phyloP scores from a whole-genome alignment of 2,797 vertebrate species.

The Glyptemys insculpta region DNA sequence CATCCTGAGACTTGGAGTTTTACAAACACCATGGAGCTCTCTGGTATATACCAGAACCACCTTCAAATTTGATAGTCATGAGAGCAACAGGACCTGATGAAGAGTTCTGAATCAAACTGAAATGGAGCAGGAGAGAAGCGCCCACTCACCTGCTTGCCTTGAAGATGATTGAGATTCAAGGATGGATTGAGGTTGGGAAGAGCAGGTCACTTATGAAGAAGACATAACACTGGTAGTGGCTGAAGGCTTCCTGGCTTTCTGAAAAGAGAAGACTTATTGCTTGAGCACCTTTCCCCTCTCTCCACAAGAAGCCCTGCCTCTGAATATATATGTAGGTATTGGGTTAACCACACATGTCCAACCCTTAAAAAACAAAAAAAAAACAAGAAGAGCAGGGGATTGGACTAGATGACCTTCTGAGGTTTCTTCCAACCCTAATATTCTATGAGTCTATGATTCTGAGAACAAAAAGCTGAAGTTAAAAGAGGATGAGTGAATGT shows the following conservation, averaged over 20 bases:
- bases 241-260: background rate
- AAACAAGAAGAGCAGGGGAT: too few species aligned
- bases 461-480: background rate
- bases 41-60: background rate
- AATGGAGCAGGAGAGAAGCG: background rate
- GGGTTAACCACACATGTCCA: background rate
- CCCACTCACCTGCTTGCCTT: background rate
- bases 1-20: background rate
- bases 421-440: too few species aligned
- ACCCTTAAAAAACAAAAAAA: background rate
- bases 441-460: too few species aligned
- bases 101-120: slow-evolving; percentile 22
- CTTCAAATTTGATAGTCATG: slow-evolving; percentile 23
- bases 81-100: background rate
- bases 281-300: background rate
- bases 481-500: background rate
- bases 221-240: background rate
- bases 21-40: background rate
- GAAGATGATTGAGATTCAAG: background rate
- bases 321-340: background rate
- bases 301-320: background rate
- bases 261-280: slow-evolving; percentile 5
- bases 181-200: background rate
- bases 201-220: background rate
- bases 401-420: too few species aligned